A percentile compares a stretch with the other conserved stretches of the same genome.
Evolutionary conservation across 2,888 invertebrate species (phyloP).

Genomic region (Empis stercorea): DNA sequence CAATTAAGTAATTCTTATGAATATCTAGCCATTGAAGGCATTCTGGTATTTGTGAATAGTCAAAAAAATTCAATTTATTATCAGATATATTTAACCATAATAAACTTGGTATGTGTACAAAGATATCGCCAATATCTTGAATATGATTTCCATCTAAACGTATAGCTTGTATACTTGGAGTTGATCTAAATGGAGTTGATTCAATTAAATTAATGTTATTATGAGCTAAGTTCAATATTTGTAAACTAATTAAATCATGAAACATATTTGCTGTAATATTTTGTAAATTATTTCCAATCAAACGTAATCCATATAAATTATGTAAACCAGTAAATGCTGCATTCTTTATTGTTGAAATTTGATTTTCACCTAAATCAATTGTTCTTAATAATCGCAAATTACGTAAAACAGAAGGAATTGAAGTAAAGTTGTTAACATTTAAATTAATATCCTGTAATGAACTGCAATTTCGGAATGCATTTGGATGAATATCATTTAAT

Average conservation of each 20-base stretch:
- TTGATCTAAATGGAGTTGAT: slow-evolving; percentile 66
- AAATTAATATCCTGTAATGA: slow-evolving; percentile 81
- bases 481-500: slow-evolving; percentile 69
- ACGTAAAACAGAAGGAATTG: slow-evolving; percentile 66
- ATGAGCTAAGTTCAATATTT: slow-evolving; percentile 76
- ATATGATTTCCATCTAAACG: slow-evolving; percentile 76
- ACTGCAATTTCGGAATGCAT: slow-evolving; percentile 82
- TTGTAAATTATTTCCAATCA: slow-evolving; percentile 78
- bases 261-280: slow-evolving; percentile 71
- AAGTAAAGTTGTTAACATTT: slow-evolving; percentile 71
- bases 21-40: slow-evolving; percentile 80
- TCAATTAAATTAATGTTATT: slow-evolving; percentile 70
- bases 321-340: slow-evolving; percentile 72
- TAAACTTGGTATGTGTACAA: slow-evolving; percentile 68
- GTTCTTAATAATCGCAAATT: slow-evolving; percentile 77
- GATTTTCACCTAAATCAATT: slow-evolving; percentile 84
- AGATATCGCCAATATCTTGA: slow-evolving; percentile 69
- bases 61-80: slow-evolving; percentile 79
- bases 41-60: slow-evolving; percentile 70
- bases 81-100: slow-evolving; percentile 86
- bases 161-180: slow-evolving; percentile 70
- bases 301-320: slow-evolving; percentile 72
- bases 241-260: slow-evolving; percentile 63
- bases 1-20: slow-evolving; percentile 71
- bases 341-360: slow-evolving; percentile 65